Evolutionary conservation across 2,888 invertebrate species (phyloP).

Genomic region (Smittia sp.): DNA sequence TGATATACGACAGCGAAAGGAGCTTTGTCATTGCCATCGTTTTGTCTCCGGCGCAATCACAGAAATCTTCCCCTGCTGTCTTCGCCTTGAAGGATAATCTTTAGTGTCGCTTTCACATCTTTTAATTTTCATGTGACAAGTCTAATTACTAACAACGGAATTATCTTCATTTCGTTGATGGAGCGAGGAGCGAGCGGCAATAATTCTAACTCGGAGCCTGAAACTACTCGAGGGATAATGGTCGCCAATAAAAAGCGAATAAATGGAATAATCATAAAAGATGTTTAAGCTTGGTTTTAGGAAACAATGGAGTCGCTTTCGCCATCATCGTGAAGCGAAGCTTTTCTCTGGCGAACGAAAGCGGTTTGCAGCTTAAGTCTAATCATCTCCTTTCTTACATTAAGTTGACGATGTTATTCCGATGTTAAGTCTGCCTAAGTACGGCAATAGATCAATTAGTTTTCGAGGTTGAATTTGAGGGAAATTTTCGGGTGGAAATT

Average conservation of each 20-base stretch:
- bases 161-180: constrained; percentile 25
- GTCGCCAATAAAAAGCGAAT: constrained; percentile 40
- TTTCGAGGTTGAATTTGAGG: too few relatives aligned
- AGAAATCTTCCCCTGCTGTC: neutral
- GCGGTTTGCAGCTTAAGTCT: constrained; percentile 16
- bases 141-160: constrained; percentile 39
- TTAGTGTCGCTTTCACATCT: constrained; percentile 36
- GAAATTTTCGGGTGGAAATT: too few relatives aligned
- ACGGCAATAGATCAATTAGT: constrained; percentile 35
- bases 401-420: constrained; percentile 27
- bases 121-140: constrained; percentile 41
- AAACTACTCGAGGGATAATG: constrained; percentile 27
- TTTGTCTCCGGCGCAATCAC: neutral
- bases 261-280: constrained; percentile 41
- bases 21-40: constrained; percentile 13
- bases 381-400: neutral
- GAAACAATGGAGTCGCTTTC: constrained; percentile 29
- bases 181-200: constrained; percentile 14
- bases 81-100: constrained; percentile 23
- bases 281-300: constrained; percentile 28
- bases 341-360: neutral
- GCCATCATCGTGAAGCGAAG: neutral
- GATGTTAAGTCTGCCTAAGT: neutral
- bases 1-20: neutral
- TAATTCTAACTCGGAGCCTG: constrained; percentile 21